A percentile compares a stretch with the other conserved stretches of the same genome.
Evolutionary conservation across 1,140 invertebrate genomes (phyloP).

Genomic region (Cyclargus thomasi): DNA sequence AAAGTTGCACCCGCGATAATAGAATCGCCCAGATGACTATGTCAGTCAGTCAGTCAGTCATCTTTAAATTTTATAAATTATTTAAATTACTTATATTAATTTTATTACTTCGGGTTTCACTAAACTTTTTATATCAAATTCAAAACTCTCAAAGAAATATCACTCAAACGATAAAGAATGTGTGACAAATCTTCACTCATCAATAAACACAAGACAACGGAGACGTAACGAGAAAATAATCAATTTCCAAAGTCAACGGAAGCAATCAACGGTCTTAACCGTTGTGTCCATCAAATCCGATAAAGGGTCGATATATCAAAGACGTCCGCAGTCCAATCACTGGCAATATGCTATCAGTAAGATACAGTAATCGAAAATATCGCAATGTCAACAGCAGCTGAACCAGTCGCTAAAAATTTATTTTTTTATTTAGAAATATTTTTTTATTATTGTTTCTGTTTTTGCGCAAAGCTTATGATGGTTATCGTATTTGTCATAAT

Average conservation of each 20-base stretch:
- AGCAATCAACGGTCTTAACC: conserved; percentile 72
- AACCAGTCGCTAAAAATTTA: neutral
- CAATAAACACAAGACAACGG: conserved; percentile 42
- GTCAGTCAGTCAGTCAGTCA: no score
- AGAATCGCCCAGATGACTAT: no score
- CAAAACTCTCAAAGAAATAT: no score
- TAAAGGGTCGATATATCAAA: conserved; percentile 75
- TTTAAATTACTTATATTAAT: no score
- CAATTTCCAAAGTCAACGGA: conserved; percentile 68
- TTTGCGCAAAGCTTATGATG: no score
- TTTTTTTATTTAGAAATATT: neutral
- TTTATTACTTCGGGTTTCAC: no score
- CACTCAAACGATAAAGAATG: no score
- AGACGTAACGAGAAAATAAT: conserved; percentile 71
- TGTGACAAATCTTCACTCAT: conserved; percentile 30
- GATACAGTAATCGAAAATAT: conserved; percentile 60
- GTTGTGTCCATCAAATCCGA: conserved; percentile 72
- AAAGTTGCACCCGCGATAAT: no score
- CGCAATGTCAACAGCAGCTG: neutral
- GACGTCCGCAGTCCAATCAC: conserved; percentile 74
- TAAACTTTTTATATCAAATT: no score
- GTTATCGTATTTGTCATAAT: no score
- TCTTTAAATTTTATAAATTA: no score
- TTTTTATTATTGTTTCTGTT: no score
- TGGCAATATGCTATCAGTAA: conserved; percentile 62